Percentiles rank a stretch among this genome's conserved stretches.
These are phyloP conservation scores for Polyergus mexicanus DNA, from an alignment of 1,140 invertebrate species.

Conservation along the genomic window DNA sequence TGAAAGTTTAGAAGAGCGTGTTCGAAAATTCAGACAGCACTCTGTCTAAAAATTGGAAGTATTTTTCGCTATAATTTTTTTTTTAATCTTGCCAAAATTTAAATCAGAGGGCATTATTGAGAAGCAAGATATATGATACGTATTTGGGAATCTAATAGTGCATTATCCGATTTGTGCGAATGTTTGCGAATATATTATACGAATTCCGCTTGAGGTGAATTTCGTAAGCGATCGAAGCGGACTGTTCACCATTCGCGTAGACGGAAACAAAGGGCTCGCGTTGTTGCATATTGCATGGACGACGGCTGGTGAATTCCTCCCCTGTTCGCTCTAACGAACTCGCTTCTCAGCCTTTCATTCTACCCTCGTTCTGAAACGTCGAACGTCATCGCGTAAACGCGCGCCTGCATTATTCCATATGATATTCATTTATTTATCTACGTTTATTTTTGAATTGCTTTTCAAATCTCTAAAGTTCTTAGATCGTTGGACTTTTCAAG, in stretches of 20 bases:
- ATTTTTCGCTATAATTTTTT: too few relatives aligned
- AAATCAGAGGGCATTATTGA: too few relatives aligned
- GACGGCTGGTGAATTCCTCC: conserved; percentile 57
- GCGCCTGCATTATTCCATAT: conserved; percentile 10
- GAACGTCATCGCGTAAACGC: conserved; percentile 23
- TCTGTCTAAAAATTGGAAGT: too few relatives aligned
- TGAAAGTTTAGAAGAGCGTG: too few relatives aligned
- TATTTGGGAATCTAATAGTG: not conserved
- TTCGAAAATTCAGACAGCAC: too few relatives aligned
- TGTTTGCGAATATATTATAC: conserved; percentile 11
- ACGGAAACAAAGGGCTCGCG: conserved; percentile 54
- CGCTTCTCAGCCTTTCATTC: conserved; percentile 53
- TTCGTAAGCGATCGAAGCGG: conserved; percentile 41
- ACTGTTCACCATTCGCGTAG: conserved; percentile 42
- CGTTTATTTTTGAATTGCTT: not conserved
- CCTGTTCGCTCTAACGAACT: conserved; percentile 53
- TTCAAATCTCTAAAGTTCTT: not conserved
- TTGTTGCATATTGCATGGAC: conserved; percentile 62
- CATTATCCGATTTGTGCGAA: not conserved
- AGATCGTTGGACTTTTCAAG: not conserved
- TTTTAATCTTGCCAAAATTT: too few relatives aligned
- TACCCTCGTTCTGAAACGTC: conserved; percentile 16
- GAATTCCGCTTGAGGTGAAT: conserved; percentile 36
- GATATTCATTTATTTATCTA: not conserved
- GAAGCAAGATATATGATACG: too few relatives aligned